A percentile compares a stretch with the other conserved stretches of the same genome.
Conservation (phyloP, 2,888 invertebrate species). For the Platypus cylindrus region DNA sequence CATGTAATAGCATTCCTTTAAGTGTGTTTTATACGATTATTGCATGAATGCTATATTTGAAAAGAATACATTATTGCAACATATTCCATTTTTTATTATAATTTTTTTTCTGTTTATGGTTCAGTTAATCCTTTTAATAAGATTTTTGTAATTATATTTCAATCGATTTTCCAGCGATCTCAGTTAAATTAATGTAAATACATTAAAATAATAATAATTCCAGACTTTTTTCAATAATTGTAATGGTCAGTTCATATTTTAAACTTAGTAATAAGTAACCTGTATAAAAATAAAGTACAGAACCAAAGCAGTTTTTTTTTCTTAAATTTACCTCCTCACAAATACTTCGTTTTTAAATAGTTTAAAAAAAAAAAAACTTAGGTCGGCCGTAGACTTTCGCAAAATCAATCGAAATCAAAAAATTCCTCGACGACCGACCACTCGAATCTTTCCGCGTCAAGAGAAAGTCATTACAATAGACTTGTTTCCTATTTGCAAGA, state of each 20-base stretch:
- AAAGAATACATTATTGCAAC: slow-evolving; percentile 4
- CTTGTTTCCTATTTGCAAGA: no score
- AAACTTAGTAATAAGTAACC: slow-evolving; percentile 31
- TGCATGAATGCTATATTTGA: slow-evolving; percentile 1
- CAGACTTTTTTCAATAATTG: slow-evolving; percentile 28
- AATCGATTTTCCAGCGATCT: slow-evolving; percentile 29
- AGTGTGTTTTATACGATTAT: neutral
- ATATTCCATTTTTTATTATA: neutral
- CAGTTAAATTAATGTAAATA: slow-evolving; percentile 28
- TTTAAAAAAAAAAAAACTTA: no score
- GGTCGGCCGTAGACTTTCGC: neutral
- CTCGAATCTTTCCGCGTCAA: no score
- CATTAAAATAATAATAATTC: slow-evolving; percentile 22
- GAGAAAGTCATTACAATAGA: no score
- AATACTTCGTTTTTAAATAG: no score
- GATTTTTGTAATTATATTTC: slow-evolving; percentile 29
- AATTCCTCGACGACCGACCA: no score
- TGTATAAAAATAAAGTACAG: slow-evolving; percentile 27
- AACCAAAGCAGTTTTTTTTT: slow-evolving; percentile 1
- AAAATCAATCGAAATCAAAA: no score
- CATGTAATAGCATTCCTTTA: no score
- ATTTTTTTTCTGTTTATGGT: no score
- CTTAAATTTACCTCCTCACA: no score
- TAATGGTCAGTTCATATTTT: slow-evolving; percentile 35
- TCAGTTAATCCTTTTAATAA: slow-evolving; percentile 14